Conservation (phyloP, 2,888 invertebrate genomes). For the Cheilosia soror region DNA sequence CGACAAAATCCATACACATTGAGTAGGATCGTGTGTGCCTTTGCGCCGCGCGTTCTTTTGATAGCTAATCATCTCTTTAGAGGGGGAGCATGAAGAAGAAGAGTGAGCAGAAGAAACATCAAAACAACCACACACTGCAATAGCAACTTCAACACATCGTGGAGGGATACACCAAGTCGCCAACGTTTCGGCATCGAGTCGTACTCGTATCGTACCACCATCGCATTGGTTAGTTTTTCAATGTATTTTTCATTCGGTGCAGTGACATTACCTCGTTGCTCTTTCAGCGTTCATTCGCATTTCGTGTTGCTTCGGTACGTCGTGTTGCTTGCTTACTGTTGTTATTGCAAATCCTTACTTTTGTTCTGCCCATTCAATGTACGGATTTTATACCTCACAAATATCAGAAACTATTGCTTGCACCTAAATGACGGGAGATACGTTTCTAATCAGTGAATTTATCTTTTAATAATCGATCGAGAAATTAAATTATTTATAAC, state of each 20-base stretch:
- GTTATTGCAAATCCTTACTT: slow-evolving; percentile 42
- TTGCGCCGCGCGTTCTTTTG: slow-evolving; percentile 36
- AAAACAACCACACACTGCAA: slow-evolving; percentile 48
- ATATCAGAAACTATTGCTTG: slow-evolving; percentile 12
- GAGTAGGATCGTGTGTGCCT: slow-evolving; percentile 44
- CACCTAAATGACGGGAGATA: slow-evolving; percentile 13
- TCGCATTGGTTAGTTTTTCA: slow-evolving; percentile 32
- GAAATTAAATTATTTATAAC: neutral
- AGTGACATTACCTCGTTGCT: slow-evolving; percentile 53
- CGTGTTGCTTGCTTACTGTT: slow-evolving; percentile 45
- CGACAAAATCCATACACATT: slow-evolving; percentile 34
- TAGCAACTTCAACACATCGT: slow-evolving; percentile 31
- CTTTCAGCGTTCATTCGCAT: slow-evolving; percentile 47
- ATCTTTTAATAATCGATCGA: slow-evolving; percentile 12
- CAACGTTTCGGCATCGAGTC: slow-evolving; percentile 34
- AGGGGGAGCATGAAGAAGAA: slow-evolving; percentile 30
- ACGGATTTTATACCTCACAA: slow-evolving; percentile 21
- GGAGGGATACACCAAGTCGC: slow-evolving; percentile 24
- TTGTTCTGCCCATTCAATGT: slow-evolving; percentile 18
- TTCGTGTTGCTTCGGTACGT: slow-evolving; percentile 44
- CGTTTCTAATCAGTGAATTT: slow-evolving; percentile 34
- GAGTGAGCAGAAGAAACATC: slow-evolving; percentile 36
- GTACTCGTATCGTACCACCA: slow-evolving; percentile 5
- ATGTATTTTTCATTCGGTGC: slow-evolving; percentile 52
- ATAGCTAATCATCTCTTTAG: slow-evolving; percentile 1